These are phyloP conservation scores for Apotomis betuletana DNA, from an alignment of 2,888 invertebrate genomes.

Conservation along the genomic window DNA sequence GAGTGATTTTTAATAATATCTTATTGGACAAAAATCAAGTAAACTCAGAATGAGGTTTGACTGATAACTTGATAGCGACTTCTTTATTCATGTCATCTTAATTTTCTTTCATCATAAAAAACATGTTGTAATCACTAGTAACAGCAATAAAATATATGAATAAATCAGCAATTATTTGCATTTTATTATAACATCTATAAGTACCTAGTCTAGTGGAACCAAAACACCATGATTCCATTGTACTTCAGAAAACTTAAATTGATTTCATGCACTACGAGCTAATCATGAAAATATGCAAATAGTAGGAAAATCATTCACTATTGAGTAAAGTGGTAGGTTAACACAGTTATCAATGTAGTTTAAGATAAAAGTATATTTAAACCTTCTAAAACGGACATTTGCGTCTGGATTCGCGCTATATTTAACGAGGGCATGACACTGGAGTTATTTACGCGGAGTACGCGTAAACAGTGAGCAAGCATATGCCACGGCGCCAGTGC, in stretches of 20 bases:
- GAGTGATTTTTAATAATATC: no score
- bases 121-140: background rate
- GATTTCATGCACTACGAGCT: background rate
- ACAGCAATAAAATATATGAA: background rate
- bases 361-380: background rate
- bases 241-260: background rate
- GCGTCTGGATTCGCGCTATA: background rate
- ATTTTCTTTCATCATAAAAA: background rate
- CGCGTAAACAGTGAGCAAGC: constrained; percentile 39
- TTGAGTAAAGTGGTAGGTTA: background rate
- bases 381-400: background rate
- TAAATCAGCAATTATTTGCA: background rate
- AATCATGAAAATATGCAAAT: background rate
- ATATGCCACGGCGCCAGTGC: constrained; percentile 56
- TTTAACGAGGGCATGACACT: constrained; percentile 6
- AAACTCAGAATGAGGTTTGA: no score
- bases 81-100: background rate
- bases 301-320: background rate
- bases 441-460: constrained; percentile 26
- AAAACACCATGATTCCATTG: constrained; percentile 3
- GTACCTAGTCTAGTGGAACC: constrained; percentile 2
- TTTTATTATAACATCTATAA: background rate
- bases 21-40: no score
- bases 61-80: no score
- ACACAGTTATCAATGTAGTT: background rate